Base-by-base conservation (phyloP, 2,888 invertebrate genomes). In the Drosophila silvestris region DNA sequence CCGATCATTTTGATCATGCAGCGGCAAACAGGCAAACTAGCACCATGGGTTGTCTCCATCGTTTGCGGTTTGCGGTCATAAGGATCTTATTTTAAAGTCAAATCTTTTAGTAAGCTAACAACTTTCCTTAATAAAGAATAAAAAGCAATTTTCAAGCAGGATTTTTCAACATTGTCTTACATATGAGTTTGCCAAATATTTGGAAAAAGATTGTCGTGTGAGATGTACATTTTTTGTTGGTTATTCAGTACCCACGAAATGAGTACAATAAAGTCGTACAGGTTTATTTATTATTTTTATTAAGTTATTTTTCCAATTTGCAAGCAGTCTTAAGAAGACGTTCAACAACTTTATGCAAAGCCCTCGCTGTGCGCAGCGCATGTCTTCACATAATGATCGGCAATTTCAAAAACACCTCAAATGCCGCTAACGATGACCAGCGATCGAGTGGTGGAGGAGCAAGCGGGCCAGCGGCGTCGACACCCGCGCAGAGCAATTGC, bases 371-470 rank as follows among this genome's bases (percentile, higher is more conserved):
- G n/a, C 41, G 44, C 39, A 22, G 64, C 74, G 60, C 77, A 74
- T 74, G 76, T 78, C 63, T 60, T 56, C 70, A 74, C 70, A 83
- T 92, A 91, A 92, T 92, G 91, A 91, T 91, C 82, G 84, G 92
- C 86, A 92, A 92, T 92, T 92, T 92, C 81, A 88, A 90, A 92
- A 92, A 92, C 92, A 92, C 92, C 91, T 88, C 83, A 83, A 89
- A 89, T 74, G 87, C 74, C 69, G 83, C 88, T 88, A 85, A 90
- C 84, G 86, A 87, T 85, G 77, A 67, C 65, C 58, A 52, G 70
- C 65, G 72, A 80, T 64, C 68, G 68, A 65, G 51, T 41, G 57
- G 56, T 51, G 50, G 68, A 30, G 33, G 37, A 35, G 35, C 66
- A 64, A 16, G 47, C 22, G 14, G 47, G 47, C 16, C 47, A 47